A percentile compares a stretch with the other conserved stretches of the same genome.
Evolutionary conservation across 2,888 invertebrate species (phyloP).

Genomic region (Cantharis rustica): DNA sequence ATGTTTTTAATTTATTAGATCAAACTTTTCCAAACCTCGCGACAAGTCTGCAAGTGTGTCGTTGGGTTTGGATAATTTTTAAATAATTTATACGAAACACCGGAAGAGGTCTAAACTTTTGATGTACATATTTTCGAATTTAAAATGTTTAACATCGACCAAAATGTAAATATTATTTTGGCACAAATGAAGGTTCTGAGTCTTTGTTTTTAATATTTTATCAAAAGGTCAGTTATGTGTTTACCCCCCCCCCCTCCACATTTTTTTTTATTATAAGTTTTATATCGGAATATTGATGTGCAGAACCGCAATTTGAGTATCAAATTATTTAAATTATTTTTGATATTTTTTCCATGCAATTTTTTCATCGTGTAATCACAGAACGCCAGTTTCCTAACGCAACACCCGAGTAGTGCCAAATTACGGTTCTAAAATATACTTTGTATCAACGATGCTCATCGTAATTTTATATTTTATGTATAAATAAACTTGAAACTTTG

Average conservation of each 20-base stretch:
- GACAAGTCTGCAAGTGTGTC: background rate
- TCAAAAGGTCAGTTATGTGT: too few species aligned
- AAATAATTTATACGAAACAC: background rate
- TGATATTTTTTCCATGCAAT: too few species aligned
- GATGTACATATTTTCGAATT: constrained; percentile 1
- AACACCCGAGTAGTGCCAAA: constrained; percentile 44
- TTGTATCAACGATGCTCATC: constrained; percentile 42
- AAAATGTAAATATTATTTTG: constrained; percentile 29
- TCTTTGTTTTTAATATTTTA: background rate
- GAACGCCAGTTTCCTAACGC: background rate
- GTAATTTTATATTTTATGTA: constrained; percentile 43
- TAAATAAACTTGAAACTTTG: constrained; percentile 34
- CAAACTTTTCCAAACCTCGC: background rate
- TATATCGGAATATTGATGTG: too few species aligned
- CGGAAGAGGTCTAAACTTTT: constrained; percentile 3
- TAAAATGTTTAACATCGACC: constrained; percentile 3
- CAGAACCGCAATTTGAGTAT: too few species aligned
- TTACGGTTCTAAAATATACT: constrained; percentile 30
- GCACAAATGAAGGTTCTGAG: background rate
- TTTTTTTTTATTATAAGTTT: too few species aligned
- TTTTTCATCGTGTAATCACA: too few species aligned
- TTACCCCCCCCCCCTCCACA: too few species aligned
- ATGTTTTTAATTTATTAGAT: background rate
- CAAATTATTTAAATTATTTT: too few species aligned
- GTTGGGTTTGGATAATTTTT: background rate